Conservation (phyloP, 2,797 vertebrate species). For the Otolemur crassicaudatus region DNA sequence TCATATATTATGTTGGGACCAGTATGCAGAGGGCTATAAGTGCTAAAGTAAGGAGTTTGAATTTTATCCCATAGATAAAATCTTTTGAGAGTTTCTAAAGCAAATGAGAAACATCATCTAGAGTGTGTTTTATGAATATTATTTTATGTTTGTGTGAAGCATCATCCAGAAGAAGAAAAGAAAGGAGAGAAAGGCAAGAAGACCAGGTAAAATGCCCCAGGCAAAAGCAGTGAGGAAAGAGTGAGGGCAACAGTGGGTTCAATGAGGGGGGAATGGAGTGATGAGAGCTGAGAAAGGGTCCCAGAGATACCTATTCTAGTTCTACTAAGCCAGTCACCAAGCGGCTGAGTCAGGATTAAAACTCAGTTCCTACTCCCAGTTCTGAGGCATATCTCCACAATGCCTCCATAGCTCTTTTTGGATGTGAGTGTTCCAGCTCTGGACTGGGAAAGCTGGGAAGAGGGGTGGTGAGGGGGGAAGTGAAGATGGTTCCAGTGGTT, state of each 20-base stretch:
- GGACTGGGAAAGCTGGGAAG: neutral
- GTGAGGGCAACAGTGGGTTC: neutral
- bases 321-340: neutral
- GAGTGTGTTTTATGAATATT: conserved; percentile 37
- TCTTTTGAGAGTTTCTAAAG: conserved; percentile 25
- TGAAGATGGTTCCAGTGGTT: neutral
- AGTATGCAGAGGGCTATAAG: neutral
- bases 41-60: conserved; percentile 6
- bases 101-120: conserved; percentile 1
- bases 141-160: conserved; percentile 6
- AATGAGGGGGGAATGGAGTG: neutral
- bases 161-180: neutral
- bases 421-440: neutral
- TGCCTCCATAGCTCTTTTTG: neutral
- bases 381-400: neutral
- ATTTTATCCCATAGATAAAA: neutral
- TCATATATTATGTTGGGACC: neutral
- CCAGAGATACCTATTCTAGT: neutral
- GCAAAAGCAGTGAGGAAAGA: neutral
- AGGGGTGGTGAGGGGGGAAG: neutral
- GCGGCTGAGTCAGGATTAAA: neutral
- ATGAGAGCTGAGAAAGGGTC: neutral
- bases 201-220: neutral
- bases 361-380: neutral
- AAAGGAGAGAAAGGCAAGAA: neutral